Conservation (phyloP, 2,888 invertebrate species). For the Diachrysia chrysitis region DNA sequence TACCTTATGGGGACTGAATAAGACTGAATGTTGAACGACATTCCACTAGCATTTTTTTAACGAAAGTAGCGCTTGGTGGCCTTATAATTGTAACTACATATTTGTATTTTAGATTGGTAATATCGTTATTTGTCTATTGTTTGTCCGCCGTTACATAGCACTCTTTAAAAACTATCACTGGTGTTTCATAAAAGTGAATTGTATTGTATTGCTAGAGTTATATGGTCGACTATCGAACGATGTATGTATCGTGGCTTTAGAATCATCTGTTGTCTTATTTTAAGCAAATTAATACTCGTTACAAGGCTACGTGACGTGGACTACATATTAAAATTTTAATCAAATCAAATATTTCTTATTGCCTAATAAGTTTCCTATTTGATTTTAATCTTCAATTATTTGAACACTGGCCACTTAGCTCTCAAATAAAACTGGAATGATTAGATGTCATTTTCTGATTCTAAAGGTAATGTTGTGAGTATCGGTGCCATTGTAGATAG, state of each 20-base stretch:
- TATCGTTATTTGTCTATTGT: neutral
- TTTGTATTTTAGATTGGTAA: neutral
- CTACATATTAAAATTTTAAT: neutral
- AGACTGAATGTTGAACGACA: slow-evolving; percentile 72
- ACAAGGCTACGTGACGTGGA: neutral
- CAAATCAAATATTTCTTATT: neutral
- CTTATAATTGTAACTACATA: slow-evolving; percentile 8
- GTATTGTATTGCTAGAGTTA: neutral
- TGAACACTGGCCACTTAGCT: slow-evolving; percentile 15
- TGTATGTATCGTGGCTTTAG: neutral
- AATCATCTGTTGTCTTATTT: too few species aligned
- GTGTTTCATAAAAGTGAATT: neutral
- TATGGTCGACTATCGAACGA: neutral
- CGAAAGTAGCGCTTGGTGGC: slow-evolving; percentile 17
- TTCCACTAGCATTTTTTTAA: slow-evolving; percentile 76
- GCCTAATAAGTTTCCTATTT: neutral
- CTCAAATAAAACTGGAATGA: slow-evolving; percentile 5
- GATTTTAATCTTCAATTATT: neutral
- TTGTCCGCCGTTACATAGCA: neutral
- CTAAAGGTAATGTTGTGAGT: slow-evolving; percentile 48
- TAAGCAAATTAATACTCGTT: neutral
- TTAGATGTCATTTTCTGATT: slow-evolving; percentile 33
- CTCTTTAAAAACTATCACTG: neutral
- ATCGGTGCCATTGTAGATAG: slow-evolving; percentile 68
- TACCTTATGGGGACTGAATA: slow-evolving; percentile 27